Conservation (phyloP, 2,797 vertebrate species). For the Hemibagrus guttatus region DNA sequence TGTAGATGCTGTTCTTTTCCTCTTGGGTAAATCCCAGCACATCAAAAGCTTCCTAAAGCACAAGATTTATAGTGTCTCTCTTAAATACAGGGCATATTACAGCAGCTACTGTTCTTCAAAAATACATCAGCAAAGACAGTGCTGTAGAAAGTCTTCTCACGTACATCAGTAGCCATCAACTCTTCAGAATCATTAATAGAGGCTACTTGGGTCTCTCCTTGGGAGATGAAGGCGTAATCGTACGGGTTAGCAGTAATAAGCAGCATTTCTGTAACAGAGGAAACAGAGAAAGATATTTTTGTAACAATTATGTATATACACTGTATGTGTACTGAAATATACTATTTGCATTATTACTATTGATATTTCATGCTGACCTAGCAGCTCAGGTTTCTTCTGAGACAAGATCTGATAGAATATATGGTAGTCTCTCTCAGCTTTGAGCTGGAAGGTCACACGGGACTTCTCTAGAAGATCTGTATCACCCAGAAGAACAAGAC, state of each 20-base stretch:
- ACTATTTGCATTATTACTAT: background rate
- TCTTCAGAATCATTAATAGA: constrained; percentile 84
- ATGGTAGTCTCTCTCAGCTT: constrained; percentile 85
- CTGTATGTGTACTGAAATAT: background rate
- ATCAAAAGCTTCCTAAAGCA: constrained; percentile 76
- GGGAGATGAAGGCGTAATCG: constrained; percentile 83
- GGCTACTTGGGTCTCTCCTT: constrained; percentile 84
- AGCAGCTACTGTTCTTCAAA: background rate
- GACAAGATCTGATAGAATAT: constrained; percentile 86
- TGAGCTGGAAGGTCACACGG: constrained; percentile 84
- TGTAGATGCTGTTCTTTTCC: constrained; percentile 84
- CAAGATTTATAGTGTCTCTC: background rate
- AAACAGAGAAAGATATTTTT: background rate
- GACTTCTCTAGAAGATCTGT: constrained; percentile 86
- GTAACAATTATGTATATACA: background rate
- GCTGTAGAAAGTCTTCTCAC: constrained; percentile 42
- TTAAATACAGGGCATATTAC: background rate
- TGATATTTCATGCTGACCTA: constrained; percentile 72
- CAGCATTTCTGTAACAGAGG: constrained; percentile 77
- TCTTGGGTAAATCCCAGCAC: constrained; percentile 81
- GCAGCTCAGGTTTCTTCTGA: constrained; percentile 86
- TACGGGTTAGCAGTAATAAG: constrained; percentile 86
- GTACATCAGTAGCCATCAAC: constrained; percentile 82
- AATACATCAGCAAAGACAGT: background rate
- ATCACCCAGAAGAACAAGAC: constrained; percentile 62